Evolutionary conservation across 2,797 vertebrate species (phyloP).

Genomic region (Tapirus indicus): DNA sequence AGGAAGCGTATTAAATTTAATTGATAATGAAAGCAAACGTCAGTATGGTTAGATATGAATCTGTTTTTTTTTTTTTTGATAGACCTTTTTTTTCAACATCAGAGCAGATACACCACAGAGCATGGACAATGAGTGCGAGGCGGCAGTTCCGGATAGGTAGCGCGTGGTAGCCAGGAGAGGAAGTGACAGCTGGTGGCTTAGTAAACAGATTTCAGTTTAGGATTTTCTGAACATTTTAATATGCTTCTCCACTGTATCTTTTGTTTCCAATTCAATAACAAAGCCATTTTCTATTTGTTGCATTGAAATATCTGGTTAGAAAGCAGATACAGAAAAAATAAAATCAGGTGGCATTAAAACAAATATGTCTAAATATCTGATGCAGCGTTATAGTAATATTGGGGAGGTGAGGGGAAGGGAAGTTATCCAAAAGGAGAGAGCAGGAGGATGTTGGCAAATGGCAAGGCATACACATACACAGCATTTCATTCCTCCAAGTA

Average conservation of each 20-base stretch:
- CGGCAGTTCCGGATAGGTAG: conserved; percentile 70
- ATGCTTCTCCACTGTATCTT: conserved; percentile 81
- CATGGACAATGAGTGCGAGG: conserved; percentile 74
- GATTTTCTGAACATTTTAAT: conserved; percentile 87
- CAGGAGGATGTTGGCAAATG: background rate
- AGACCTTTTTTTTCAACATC: background rate
- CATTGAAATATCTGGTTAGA: conserved; percentile 83
- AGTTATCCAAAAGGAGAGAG: background rate
- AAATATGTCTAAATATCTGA: background rate
- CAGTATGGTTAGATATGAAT: background rate
- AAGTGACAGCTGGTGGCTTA: conserved; percentile 87
- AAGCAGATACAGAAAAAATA: conserved; percentile 48
- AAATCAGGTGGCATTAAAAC: conserved; percentile 67
- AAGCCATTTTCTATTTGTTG: conserved; percentile 82
- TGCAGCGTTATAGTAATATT: conserved; percentile 5
- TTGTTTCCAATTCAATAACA: conserved; percentile 82
- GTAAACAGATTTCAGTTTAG: conserved; percentile 87
- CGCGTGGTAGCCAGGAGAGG: conserved; percentile 77
- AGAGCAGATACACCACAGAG: conserved; percentile 70
- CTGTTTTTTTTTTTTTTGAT: background rate
- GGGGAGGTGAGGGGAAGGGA: too few relatives aligned
- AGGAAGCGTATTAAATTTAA: background rate
- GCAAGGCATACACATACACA: accelerated
- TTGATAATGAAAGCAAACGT: background rate
- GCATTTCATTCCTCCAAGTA: background rate